These are phyloP conservation scores for Drosophila yooni DNA, from an alignment of 2,888 invertebrate genomes.

Conservation along the genomic window DNA sequence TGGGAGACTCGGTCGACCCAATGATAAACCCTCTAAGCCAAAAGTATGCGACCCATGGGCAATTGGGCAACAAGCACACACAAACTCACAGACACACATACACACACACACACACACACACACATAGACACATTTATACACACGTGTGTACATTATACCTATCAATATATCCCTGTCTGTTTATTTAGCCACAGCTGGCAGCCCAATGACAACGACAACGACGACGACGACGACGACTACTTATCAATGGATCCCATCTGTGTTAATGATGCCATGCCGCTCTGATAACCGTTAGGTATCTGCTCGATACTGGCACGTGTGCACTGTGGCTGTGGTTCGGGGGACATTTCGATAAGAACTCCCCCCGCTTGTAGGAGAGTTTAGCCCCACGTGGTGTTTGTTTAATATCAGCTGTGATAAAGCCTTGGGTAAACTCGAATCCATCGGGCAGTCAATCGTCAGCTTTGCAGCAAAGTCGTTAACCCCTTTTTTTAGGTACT, in stretches of 20 bases:
- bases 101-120: neutral
- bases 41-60: constrained; percentile 67
- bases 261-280: constrained; percentile 65
- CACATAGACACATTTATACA: neutral
- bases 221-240: constrained; percentile 27
- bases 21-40: constrained; percentile 60
- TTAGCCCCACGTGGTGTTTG: constrained; percentile 30
- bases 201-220: constrained; percentile 22
- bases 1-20: constrained; percentile 31
- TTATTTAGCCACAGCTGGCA: constrained; percentile 63
- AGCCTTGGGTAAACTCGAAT: constrained; percentile 43
- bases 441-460: constrained; percentile 58
- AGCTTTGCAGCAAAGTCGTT: constrained; percentile 60
- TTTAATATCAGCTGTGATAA: constrained; percentile 54
- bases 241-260: constrained; percentile 68
- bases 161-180: constrained; percentile 45
- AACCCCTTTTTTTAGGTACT: constrained; percentile 39
- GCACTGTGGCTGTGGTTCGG: constrained; percentile 10
- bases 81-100: constrained; percentile 2
- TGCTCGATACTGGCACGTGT: constrained; percentile 47
- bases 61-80: constrained; percentile 22
- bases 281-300: constrained; percentile 65
- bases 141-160: constrained; percentile 14
- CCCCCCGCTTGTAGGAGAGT: neutral
- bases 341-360: constrained; percentile 3